phyloP scores from a whole-genome alignment of 2,888 invertebrate species.

The Nomada goodeniana region DNA sequence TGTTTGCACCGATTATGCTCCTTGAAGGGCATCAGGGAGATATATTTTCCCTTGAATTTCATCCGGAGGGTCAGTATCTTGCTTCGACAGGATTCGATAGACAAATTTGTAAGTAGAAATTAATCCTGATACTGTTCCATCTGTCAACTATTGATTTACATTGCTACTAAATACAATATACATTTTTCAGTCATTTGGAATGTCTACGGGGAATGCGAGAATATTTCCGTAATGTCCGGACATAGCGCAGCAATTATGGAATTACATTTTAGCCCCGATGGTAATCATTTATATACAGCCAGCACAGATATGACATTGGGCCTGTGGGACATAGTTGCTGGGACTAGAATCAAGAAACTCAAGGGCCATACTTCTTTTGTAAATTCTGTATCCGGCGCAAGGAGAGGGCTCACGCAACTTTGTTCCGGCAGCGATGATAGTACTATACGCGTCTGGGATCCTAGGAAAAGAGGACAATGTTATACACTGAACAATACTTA shows the following conservation, averaged over 20 bases:
- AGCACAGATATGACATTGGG: slow-evolving; percentile 98
- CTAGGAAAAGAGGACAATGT: slow-evolving; percentile 92
- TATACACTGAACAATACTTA: slow-evolving; percentile 90
- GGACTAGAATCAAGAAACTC: slow-evolving; percentile 94
- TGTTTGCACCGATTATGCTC: slow-evolving; percentile 97
- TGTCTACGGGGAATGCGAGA: slow-evolving; percentile 99
- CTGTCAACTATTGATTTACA: background rate
- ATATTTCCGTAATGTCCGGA: slow-evolving; percentile 95
- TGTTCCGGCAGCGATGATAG: slow-evolving; percentile 98
- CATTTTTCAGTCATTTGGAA: slow-evolving; percentile 93
- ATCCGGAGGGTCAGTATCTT: slow-evolving; percentile 97
- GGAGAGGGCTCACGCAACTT: slow-evolving; percentile 95
- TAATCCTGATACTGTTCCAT: background rate
- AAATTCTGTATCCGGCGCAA: slow-evolving; percentile 89
- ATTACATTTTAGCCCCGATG: slow-evolving; percentile 94
- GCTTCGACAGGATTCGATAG: slow-evolving; percentile 98
- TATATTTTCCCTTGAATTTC: slow-evolving; percentile 96
- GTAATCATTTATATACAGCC: slow-evolving; percentile 93
- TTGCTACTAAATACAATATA: slow-evolving; percentile 11
- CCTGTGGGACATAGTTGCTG: slow-evolving; percentile 97
- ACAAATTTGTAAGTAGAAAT: slow-evolving; percentile 92
- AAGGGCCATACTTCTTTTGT: slow-evolving; percentile 93
- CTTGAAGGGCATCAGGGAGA: slow-evolving; percentile 99
- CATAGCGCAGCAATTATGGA: slow-evolving; percentile 99
- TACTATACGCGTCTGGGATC: slow-evolving; percentile 96